Evolutionary conservation across 2,113 vertebrate species (phyloP).

Genomic region (Recurvirostra avosetta): DNA sequence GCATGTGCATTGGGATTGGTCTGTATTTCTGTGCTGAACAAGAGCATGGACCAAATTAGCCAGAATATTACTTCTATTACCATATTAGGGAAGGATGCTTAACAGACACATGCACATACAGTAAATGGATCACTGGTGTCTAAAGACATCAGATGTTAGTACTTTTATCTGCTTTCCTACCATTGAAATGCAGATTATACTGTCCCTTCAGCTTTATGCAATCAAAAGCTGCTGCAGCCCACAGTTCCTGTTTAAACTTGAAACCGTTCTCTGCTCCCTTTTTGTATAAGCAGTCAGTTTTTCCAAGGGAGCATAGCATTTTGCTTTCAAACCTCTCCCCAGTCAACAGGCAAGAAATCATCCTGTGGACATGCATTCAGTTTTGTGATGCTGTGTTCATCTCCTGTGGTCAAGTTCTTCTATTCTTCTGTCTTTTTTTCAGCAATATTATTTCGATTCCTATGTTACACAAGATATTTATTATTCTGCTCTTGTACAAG

Average conservation of each 20-base stretch:
- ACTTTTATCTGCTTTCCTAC: background rate
- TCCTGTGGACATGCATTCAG: background rate
- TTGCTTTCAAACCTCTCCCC: slow-evolving; percentile 35
- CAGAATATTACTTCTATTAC: background rate
- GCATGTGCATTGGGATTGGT: background rate
- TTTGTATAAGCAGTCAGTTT: background rate
- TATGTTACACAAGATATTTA: background rate
- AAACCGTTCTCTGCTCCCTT: background rate
- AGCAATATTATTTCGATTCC: slow-evolving; percentile 30
- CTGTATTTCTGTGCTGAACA: background rate
- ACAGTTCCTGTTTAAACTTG: background rate
- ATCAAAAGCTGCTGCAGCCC: background rate
- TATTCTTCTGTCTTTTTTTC: background rate
- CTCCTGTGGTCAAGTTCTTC: slow-evolving; percentile 7
- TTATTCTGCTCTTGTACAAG: background rate
- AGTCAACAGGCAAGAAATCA: slow-evolving; percentile 30
- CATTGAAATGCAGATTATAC: background rate
- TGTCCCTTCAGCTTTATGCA: background rate
- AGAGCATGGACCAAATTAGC: background rate
- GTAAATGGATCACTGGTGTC: background rate
- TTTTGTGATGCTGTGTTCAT: slow-evolving; percentile 27
- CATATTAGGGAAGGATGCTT: background rate
- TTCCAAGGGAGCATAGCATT: slow-evolving; percentile 4
- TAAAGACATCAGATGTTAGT: background rate
- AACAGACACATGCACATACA: rapidly evolving